Evolutionary conservation across 1,140 invertebrate genomes (phyloP).

Genomic region (Drosophila arizonae): DNA sequence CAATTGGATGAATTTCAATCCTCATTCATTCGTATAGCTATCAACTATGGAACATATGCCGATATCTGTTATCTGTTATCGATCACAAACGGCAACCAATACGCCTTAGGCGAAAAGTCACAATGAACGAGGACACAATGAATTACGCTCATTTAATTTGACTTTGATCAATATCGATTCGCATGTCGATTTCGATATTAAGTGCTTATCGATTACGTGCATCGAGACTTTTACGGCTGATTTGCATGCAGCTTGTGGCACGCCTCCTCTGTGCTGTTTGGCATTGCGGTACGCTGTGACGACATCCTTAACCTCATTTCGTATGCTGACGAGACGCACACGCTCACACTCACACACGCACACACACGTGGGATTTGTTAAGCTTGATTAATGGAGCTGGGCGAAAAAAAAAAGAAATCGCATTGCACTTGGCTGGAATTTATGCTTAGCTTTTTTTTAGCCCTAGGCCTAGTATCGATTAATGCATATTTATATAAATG

Average conservation of each 20-base stretch:
- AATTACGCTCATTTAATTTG: too few species aligned
- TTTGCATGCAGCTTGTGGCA: slow-evolving; percentile 17
- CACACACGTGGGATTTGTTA: slow-evolving; percentile 1
- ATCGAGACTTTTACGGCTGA: slow-evolving; percentile 8
- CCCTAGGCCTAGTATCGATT: background rate
- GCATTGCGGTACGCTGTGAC: background rate
- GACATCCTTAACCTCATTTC: slow-evolving; percentile 36
- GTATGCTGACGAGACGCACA: slow-evolving; percentile 5
- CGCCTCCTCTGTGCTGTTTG: slow-evolving; percentile 6
- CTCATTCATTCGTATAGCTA: too few species aligned
- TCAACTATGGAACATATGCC: too few species aligned
- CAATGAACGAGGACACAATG: too few species aligned
- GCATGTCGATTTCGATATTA: slow-evolving; percentile 15
- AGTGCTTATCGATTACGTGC: slow-evolving; percentile 31
- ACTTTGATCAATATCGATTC: too few species aligned
- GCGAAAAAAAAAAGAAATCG: background rate
- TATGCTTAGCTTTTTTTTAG: background rate
- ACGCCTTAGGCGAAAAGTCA: too few species aligned
- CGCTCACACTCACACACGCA: background rate
- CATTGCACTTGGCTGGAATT: background rate
- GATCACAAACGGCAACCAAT: too few species aligned
- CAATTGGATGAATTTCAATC: too few species aligned
- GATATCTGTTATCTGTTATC: too few species aligned
- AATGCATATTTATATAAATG: background rate
- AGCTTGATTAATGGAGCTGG: background rate